Base-by-base conservation (phyloP, 2,113 vertebrate species). In the Gallinago jamesoni region DNA sequence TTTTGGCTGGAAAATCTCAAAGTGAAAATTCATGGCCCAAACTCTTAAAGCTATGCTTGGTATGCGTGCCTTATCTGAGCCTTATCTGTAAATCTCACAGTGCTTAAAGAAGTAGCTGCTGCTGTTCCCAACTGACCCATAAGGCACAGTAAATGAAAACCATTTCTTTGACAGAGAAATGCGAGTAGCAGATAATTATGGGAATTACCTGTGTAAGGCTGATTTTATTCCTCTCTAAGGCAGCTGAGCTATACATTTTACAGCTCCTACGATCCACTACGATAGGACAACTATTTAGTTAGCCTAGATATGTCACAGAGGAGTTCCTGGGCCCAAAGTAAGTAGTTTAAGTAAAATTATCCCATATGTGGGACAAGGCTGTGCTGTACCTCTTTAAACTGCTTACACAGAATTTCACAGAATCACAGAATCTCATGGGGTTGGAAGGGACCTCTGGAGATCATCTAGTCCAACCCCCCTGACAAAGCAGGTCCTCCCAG, bases 141-240 rank as follows among this genome's bases (percentile, higher is more conserved):
- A 60, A 78, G 39, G 56, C 69, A 72, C 48, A 75, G 69, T 47
- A 81, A 79, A 80, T 48, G 52, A 59, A 93, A 92, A 16, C 21
- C 3, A n/a, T 68, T 84, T 94, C 56, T 93, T 70, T 95, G 69
- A 66, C 52, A 62, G 57, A 43, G 41, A 69, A 55, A 53, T 43
- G 13, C 43, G 43, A 87, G 43, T 18, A 92, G 39, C 37, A 84
- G 70, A 74, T 39, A 39, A 39, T 39, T 28, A 30, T 60, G 62
- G 66, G 33, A 95, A 67, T 89, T 84, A 73, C 41, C 25, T 56
- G 23, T 3, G 2, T 68, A 45, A 89, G 52, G n/a, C 41, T 67
- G 68, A 55, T 90, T 92, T 91, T 94, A 93, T 86, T 86, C 21
- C 60, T 94, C 31, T 93, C 80, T 72, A 64, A 84, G 60, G 73